A percentile compares a stretch with the other conserved stretches of the same genome.
Evolutionary conservation across 2,888 invertebrate species (phyloP).

Genomic region (Tetrapedia diversipes): DNA sequence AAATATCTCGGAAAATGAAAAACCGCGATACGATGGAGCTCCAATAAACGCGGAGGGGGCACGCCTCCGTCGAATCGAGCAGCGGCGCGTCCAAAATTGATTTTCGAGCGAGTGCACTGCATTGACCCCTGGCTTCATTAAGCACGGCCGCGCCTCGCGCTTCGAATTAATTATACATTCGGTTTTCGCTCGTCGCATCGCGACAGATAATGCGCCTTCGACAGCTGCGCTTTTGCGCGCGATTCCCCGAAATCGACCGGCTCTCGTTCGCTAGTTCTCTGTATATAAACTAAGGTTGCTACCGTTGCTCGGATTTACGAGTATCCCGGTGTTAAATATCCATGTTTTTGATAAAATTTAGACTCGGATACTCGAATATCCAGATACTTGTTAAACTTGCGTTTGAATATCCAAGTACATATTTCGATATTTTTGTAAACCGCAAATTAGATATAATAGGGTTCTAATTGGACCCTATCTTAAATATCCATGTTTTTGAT

Average conservation of each 20-base stretch:
- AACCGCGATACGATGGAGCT: conserved; percentile 17
- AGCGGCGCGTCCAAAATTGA: conserved; percentile 66
- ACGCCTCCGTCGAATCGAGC: conserved; percentile 29
- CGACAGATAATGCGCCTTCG: conserved; percentile 38
- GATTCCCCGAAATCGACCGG: conserved; percentile 22
- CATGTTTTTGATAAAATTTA: too few species aligned
- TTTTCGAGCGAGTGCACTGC: conserved; percentile 59
- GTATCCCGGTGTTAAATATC: too few species aligned
- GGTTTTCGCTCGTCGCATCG: conserved; percentile 39
- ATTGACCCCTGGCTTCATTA: conserved; percentile 68
- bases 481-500: too few species aligned
- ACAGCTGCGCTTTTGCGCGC: conserved; percentile 25
- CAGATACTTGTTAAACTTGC: too few species aligned
- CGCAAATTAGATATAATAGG: too few species aligned
- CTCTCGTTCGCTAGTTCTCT: conserved; percentile 4
- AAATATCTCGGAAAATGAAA: conserved; percentile 48
- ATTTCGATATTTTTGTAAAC: too few species aligned
- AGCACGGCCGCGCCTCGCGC: conserved; percentile 50
- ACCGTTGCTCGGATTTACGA: too few species aligned
- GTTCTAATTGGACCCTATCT: too few species aligned
- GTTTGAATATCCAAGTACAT: too few species aligned
- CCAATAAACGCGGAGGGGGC: conserved; percentile 20
- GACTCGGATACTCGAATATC: too few species aligned
- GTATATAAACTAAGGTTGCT: too few species aligned
- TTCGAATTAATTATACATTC: conserved; percentile 68